These are phyloP conservation scores for Spea bombifrons DNA, from an alignment of 2,113 vertebrate species.

Conservation along the genomic window DNA sequence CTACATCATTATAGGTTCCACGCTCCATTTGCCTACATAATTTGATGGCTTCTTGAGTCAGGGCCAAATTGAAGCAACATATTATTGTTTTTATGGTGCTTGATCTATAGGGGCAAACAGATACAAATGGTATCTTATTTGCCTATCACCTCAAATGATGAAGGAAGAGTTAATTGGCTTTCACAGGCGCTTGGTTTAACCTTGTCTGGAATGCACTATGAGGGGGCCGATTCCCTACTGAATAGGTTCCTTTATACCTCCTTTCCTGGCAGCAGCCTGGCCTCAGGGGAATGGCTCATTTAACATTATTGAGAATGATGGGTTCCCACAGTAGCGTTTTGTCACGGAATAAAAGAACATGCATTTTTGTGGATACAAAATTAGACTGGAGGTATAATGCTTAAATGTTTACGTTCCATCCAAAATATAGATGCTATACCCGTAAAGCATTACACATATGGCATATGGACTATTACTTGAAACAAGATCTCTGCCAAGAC, in stretches of 20 bases:
- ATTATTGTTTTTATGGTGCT: not conserved
- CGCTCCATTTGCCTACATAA: not conserved
- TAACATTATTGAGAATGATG: constrained; percentile 23
- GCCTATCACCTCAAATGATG: too few relatives aligned
- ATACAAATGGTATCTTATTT: too few relatives aligned
- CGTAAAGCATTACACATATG: too few relatives aligned
- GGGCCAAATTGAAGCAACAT: not conserved
- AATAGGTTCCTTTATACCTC: constrained; percentile 48
- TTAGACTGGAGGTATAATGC: not conserved
- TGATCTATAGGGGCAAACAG: not conserved
- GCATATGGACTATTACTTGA: too few relatives aligned
- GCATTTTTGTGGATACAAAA: not conserved
- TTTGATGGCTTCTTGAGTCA: not conserved
- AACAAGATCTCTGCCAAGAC: too few relatives aligned
- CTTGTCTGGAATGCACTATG: constrained; percentile 42
- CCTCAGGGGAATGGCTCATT: constrained; percentile 46
- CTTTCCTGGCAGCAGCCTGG: constrained; percentile 36
- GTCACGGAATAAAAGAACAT: constrained; percentile 15
- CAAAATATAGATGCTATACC: too few relatives aligned
- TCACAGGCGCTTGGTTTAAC: constrained; percentile 32
- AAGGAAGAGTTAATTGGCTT: constrained; percentile 23
- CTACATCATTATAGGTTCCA: not conserved
- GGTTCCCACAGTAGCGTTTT: constrained; percentile 30
- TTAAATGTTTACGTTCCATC: not conserved
- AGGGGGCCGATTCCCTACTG: constrained; percentile 42